Conservation (phyloP, 2,888 invertebrate species). For the Rhagium mordax region DNA sequence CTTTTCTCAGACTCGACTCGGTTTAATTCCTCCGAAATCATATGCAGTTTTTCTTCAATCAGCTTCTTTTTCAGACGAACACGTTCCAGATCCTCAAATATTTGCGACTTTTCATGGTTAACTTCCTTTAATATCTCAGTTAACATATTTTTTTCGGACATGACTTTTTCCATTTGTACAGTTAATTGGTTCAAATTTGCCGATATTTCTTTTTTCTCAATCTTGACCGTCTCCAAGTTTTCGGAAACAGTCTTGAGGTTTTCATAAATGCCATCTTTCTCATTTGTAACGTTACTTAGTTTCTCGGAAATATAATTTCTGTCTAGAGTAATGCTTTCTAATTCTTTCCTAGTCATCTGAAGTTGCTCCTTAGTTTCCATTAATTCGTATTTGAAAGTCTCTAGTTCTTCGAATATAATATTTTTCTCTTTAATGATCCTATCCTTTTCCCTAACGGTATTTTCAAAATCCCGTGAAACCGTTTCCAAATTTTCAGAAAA, state of each 20-base stretch:
- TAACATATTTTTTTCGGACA: not conserved
- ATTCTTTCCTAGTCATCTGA: slow-evolving; percentile 10
- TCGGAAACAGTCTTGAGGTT: not conserved
- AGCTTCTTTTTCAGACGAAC: not conserved
- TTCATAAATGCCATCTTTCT: slow-evolving; percentile 12
- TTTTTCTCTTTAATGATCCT: not conserved
- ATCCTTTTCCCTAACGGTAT: slow-evolving; percentile 19
- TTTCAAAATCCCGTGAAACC: slow-evolving; percentile 1
- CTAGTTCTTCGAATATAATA: slow-evolving; percentile 19
- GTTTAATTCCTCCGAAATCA: not conserved
- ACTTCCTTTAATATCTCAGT: not conserved
- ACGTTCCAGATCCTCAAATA: not conserved
- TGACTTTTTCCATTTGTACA: not conserved
- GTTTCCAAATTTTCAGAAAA: slow-evolving; percentile 30
- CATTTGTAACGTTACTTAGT: not conserved
- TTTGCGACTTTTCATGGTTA: not conserved
- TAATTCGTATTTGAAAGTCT: slow-evolving; percentile 20
- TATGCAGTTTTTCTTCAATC: not conserved
- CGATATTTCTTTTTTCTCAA: not conserved
- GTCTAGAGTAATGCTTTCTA: slow-evolving; percentile 18
- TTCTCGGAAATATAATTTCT: slow-evolving; percentile 9
- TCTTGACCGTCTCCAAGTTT: not conserved
- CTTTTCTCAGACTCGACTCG: not conserved
- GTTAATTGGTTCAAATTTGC: not conserved
- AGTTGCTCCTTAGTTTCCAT: slow-evolving; percentile 13